Evolutionary conservation across 2,797 vertebrate species (phyloP).

Genomic region (Mustela erminea): DNA sequence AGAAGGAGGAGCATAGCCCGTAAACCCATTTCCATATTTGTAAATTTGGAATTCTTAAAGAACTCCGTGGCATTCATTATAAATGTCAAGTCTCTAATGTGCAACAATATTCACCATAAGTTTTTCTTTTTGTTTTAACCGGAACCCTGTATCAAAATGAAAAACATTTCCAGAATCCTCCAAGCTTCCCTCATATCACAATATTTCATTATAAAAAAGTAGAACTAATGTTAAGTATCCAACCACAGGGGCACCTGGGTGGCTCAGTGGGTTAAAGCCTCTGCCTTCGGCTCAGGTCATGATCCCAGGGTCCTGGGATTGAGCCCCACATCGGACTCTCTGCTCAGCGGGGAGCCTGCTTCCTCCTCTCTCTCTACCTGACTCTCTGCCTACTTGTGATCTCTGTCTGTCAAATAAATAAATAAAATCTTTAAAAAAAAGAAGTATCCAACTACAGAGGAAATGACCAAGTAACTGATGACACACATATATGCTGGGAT

Average conservation of each 20-base stretch:
- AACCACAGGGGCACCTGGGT: not conserved
- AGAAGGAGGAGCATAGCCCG: constrained; percentile 39
- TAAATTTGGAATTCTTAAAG: constrained; percentile 54
- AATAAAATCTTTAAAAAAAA: too few species aligned
- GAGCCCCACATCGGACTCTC: too few species aligned
- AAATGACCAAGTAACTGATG: constrained; percentile 34
- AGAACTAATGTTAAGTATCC: constrained; percentile 48
- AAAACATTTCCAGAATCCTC: constrained; percentile 49
- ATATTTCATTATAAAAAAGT: constrained; percentile 64
- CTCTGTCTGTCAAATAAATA: too few species aligned
- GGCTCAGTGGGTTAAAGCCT: too few species aligned
- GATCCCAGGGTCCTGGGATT: too few species aligned
- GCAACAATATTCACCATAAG: constrained; percentile 13
- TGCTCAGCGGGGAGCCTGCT: too few species aligned
- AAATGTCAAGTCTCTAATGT: constrained; percentile 62
- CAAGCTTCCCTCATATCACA: constrained; percentile 37
- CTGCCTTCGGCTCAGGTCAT: too few species aligned
- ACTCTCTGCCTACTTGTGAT: too few species aligned
- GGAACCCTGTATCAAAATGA: constrained; percentile 38
- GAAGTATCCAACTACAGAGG: not conserved
- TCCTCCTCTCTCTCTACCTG: too few species aligned
- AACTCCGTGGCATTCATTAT: constrained; percentile 10
- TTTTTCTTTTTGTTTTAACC: constrained; percentile 55
- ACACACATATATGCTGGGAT: not conserved
- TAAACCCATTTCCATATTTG: constrained; percentile 49